A percentile compares a stretch with the other conserved stretches of the same genome.
Evolutionary conservation across 2,797 vertebrate genomes (phyloP).

Genomic region (Pseudomugil tenellus): DNA sequence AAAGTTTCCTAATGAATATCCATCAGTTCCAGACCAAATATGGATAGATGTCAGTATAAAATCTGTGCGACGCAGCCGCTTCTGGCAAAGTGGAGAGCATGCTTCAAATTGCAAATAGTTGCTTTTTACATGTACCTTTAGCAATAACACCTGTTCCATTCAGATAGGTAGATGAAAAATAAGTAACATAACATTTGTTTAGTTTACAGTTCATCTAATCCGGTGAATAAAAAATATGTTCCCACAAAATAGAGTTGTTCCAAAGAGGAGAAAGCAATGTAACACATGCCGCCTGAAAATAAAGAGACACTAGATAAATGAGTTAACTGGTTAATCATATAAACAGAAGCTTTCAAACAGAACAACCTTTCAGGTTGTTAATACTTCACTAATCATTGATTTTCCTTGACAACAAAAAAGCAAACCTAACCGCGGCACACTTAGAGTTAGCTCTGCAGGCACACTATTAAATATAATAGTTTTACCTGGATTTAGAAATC

Average conservation of each 20-base stretch:
- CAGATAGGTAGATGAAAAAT: neutral
- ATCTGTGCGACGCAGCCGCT: neutral
- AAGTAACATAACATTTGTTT: neutral
- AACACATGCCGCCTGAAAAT: neutral
- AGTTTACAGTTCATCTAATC: neutral
- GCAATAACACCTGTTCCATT: neutral
- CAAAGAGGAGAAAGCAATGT: neutral
- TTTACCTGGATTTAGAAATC: conserved; percentile 68
- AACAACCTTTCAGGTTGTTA: neutral
- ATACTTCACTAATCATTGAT: neutral
- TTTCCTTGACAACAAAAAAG: neutral
- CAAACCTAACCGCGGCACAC: neutral
- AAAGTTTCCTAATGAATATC: neutral
- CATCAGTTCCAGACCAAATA: neutral
- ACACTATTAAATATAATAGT: neutral
- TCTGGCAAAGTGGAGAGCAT: neutral
- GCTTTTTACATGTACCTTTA: neutral
- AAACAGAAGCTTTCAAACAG: neutral
- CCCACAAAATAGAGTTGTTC: neutral
- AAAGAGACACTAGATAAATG: neutral
- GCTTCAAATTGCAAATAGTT: neutral
- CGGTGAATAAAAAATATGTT: neutral
- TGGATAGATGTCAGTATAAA: neutral
- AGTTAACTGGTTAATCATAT: neutral
- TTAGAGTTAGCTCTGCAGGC: neutral